Conservation (phyloP, 2,888 invertebrate species). For the Aphidius colemani region DNA sequence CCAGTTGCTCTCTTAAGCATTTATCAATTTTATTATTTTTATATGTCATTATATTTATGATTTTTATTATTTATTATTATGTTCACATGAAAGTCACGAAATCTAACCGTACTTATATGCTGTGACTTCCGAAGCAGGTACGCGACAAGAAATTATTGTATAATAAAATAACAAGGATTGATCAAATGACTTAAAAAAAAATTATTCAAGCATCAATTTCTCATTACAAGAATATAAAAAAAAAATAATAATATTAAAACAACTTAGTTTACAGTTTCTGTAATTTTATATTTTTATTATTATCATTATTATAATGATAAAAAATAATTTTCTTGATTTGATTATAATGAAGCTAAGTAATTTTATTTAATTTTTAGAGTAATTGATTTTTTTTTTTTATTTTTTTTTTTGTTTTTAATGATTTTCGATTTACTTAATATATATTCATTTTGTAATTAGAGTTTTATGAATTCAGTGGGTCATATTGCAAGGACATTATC, state of each 20-base stretch:
- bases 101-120: slow-evolving; percentile 4
- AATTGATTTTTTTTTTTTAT: background rate
- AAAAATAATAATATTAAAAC: background rate
- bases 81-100: slow-evolving; percentile 18
- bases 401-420: no score
- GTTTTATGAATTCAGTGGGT: slow-evolving; percentile 26
- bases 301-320: background rate
- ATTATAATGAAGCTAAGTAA: background rate
- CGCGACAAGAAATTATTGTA: slow-evolving; percentile 19
- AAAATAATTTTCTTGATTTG: no score
- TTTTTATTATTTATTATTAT: background rate
- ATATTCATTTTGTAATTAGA: no score
- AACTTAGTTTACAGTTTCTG: no score
- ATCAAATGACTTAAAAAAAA: slow-evolving; percentile 10
- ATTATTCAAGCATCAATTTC: slow-evolving; percentile 4
- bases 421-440: background rate
- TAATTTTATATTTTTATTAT: background rate
- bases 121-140: slow-evolving; percentile 19
- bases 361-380: background rate
- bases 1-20: background rate
- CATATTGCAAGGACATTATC: slow-evolving; percentile 30
- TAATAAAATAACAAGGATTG: background rate
- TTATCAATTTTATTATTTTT: background rate
- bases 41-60: slow-evolving; percentile 3
- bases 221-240: background rate